Base-by-base conservation (phyloP, 1,140 invertebrate species). In the Dermatophagoides farinae region DNA sequence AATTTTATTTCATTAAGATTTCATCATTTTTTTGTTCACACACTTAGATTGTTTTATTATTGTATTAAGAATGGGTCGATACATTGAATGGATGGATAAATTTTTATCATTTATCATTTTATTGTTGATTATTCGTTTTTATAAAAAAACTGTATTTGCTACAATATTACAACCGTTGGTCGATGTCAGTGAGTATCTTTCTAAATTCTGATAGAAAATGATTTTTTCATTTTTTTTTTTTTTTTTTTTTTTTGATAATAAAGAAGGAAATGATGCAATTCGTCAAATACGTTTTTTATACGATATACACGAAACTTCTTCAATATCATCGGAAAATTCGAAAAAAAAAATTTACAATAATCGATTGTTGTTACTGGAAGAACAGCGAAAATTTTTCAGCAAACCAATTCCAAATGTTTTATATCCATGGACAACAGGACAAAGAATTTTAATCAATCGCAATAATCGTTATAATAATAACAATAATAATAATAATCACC, bases 231-330 rank as follows among this genome's bases (percentile, higher is more conserved):
- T 12, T 44, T 12, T 44, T 37, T 57, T 46, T 54, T n/a, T 44
- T 44, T 44, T n/a, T 20, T 44, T n/a, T 10, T 57, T 1, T 25
- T 25, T 20, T 50, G 6, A 59, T 41, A 18, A 23, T 59, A 10
- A 14, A 60, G 58, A 60, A 47, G 44, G 46, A 31, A 60, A 60
- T 50, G 44, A 37, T 20, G 58, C 58, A 16, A 50, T 60, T 1
- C 41, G 44, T 20, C 44, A 60, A 41, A 37, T 60, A n/a, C 58
- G 58, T 11, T 6, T 60, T 16, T 23, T 60, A 23, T 60, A 60
- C n/a, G 43, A 60, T 18, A 1, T 49, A 14, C 41, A 60, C n/a
- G 23, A 60, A 47, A 49, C 37, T 6, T n/a, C 14, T 46, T 43
- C 41, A 18, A 18, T 43, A 10, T 8, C 40, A 11, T 9, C 14